These are phyloP conservation scores for Centropus bengalensis DNA, from an alignment of 2,113 vertebrate genomes.

Conservation along the genomic window DNA sequence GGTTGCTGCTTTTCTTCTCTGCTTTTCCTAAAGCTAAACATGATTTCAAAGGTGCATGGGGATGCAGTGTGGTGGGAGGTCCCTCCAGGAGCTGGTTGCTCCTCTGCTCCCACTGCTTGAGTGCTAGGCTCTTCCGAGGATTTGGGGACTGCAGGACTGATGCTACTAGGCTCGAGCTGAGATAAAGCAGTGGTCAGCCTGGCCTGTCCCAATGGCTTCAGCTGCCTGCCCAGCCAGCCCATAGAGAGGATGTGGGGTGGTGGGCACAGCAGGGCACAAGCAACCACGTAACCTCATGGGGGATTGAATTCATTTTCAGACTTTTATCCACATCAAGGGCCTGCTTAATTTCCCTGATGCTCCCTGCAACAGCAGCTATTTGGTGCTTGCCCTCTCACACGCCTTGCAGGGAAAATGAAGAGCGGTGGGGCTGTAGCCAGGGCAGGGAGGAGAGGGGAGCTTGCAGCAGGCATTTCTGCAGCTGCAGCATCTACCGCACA, in stretches of 20 bases:
- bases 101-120: not conserved
- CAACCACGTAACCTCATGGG: not conserved
- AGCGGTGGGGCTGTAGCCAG: not conserved
- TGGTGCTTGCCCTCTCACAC: not conserved
- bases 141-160: not conserved
- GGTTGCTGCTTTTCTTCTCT: not conserved
- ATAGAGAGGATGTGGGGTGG: not conserved
- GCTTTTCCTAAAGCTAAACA: not conserved
- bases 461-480: not conserved
- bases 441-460: not conserved
- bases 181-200: not conserved
- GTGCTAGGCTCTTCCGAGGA: not conserved
- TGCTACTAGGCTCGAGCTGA: not conserved
- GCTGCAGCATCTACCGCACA: not conserved
- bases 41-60: not conserved
- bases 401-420: not conserved
- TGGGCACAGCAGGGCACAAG: not conserved
- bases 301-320: not conserved
- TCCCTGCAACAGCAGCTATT: not conserved
- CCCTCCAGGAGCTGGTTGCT: not conserved
- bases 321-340: accelerated
- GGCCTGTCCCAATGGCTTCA: not conserved
- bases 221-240: not conserved
- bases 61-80: not conserved
- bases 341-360: not conserved